Conservation (phyloP, 2,888 invertebrate species). For the Erebia palarica region DNA sequence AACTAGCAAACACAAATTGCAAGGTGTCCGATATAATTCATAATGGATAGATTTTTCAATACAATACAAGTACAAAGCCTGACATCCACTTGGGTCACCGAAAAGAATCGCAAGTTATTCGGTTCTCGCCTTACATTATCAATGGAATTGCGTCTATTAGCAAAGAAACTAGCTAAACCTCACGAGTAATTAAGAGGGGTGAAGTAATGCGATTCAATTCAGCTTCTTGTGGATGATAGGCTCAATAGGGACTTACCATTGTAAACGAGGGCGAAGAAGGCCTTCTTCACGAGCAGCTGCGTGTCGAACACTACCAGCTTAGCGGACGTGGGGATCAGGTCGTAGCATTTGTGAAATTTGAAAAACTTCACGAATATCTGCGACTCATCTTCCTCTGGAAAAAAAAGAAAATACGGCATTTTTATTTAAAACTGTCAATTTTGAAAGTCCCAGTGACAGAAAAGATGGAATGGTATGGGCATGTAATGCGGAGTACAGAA, state of each 20-base stretch:
- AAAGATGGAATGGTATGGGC: too few relatives aligned
- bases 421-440: neutral
- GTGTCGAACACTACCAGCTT: constrained; percentile 99
- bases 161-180: neutral
- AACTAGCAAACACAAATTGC: too few relatives aligned
- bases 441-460: too few relatives aligned
- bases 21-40: too few relatives aligned
- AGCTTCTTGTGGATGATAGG: neutral
- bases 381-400: constrained; percentile 97
- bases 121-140: neutral
- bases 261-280: constrained; percentile 99
- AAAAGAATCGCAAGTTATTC: neutral
- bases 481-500: too few relatives aligned
- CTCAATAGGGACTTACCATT: constrained; percentile 86
- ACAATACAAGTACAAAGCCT: neutral
- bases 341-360: constrained; percentile 99
- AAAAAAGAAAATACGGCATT: constrained; percentile 18
- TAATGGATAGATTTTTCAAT: too few relatives aligned
- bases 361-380: constrained; percentile 99
- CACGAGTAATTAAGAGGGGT: neutral
- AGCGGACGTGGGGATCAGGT: constrained; percentile 99
- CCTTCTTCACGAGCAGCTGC: constrained; percentile 98
- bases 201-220: neutral
- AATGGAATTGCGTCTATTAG: too few relatives aligned
- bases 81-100: neutral